Base-by-base conservation (phyloP, 1,140 invertebrate species). In the Aphaenogaster ashmeadi region DNA sequence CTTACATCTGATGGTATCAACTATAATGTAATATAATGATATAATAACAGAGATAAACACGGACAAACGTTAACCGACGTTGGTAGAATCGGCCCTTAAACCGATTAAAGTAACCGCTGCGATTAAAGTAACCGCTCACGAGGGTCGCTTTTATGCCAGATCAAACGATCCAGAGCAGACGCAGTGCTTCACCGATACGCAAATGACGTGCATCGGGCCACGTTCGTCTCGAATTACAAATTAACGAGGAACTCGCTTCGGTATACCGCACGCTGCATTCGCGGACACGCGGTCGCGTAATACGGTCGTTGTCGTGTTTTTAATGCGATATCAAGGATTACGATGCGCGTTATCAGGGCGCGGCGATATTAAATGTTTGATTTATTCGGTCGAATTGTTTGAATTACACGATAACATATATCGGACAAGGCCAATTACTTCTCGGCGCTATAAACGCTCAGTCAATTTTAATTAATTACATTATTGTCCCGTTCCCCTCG, bases 391-490 rank as follows among this genome's bases (percentile, higher is more conserved):
- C 67, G 27, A 72, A 83, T 83, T 72, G 52, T 72, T 72, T 83
- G 80, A 83, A 83, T 74, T 83, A 60, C 38, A 58, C 18, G 52
- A 54, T 71, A 60, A 58, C 50, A 60, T 58, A 47, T 36, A 27
- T 27, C n/a, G 80, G 56, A 21, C 27, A 60, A 6, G 71, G 21
- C 58, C 44, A 75, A 78, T 78, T 74, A 54, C 44, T 50, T 27
- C 15, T 36, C 38, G 52, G 15, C 9, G 11, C 27, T 74, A 36
- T 36, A 74, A 74, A 83, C 18, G 27, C 41, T 74, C 33, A 27
- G 41, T 60, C 67, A 74, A 83, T 72, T 60, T 83, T 83, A 72
- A 83, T 60, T 83, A 60, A 74, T 74, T 83, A 83, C 52, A 83
- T 83, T 72, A 81, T 58, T 44, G 21, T 44, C 3, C 41, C 64